Base-by-base conservation (phyloP, 2,113 vertebrate genomes). In the Urocynchramus pylzowi region DNA sequence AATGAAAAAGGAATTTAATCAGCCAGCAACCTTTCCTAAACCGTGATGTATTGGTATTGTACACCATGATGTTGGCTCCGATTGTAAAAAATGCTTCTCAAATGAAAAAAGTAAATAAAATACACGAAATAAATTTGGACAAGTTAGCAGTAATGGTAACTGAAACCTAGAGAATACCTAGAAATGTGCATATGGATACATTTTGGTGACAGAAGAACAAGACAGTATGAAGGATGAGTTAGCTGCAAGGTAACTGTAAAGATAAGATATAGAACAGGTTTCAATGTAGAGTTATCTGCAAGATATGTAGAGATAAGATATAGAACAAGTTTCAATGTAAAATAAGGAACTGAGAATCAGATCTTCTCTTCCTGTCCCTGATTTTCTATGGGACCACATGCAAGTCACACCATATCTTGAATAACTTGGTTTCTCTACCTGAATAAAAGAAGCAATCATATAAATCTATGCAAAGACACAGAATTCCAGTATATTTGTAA, bases 351-450 rank as follows among this genome's bases (percentile, higher is more conserved):
- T 31, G 12, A 68, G 45, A 90, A 63, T 33, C 26, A 54, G 31
- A 52, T 21, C 23, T 37, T 41, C 13, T 73, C 28, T 60, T 91
- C n/a, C n/a, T 71, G 26, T 35, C 37, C 35, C 44, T 52, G 16
- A 49, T 75, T 49, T 93, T 64, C 74, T 39, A 28, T 33, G 41
- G 44, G 30, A 52, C 27, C 13, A 75, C 0, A 0, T 2, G 0
- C 60, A 90, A 63, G 23, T 56, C 26, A 61, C 16, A 10, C 35
- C 14, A 0, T 37, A 37, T 33, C 22, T 75, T 73, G 52, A 19
- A 39, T 24, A 35, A 19, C 27, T 86, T 44, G 9, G 6, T 47
- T 92, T 89, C 47, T 81, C 27, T 31, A 45, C 5, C 35, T 42
- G n/a, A 84, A 68, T 24, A 78, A 63, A 87, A 79, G 27, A 33